Evolutionary conservation across 1,140 invertebrate species (phyloP).

Genomic region (Lordiphosa clarofinis): DNA sequence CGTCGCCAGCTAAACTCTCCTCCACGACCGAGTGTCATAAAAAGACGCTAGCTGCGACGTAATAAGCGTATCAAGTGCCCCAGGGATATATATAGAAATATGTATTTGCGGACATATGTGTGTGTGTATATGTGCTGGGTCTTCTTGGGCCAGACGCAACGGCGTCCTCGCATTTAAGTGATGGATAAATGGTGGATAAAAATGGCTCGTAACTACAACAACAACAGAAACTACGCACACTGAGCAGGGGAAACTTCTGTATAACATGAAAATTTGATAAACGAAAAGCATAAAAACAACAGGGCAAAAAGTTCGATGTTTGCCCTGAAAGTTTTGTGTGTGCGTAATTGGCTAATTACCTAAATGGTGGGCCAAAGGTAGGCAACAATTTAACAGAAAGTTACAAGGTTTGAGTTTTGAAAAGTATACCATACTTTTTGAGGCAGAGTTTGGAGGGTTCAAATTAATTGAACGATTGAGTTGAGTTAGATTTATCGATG

Average conservation of each 20-base stretch:
- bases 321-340: constrained; percentile 24
- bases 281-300: constrained; percentile 55
- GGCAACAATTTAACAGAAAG: constrained; percentile 35
- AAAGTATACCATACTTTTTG: constrained; percentile 17
- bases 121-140: constrained; percentile 7
- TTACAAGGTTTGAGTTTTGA: constrained; percentile 42
- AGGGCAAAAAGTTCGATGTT: constrained; percentile 45
- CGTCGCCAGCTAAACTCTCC: constrained; percentile 30
- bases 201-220: constrained; percentile 68
- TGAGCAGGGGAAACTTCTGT: constrained; percentile 14
- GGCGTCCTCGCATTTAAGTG: constrained; percentile 62
- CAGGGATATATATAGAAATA: constrained; percentile 26
- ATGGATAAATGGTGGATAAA: constrained; percentile 76
- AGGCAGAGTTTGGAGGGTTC: constrained; percentile 1
- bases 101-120: constrained; percentile 16
- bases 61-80: constrained; percentile 75
- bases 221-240: constrained; percentile 23
- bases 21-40: constrained; percentile 49
- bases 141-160: constrained; percentile 31
- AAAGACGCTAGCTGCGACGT: constrained; percentile 59
- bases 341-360: constrained; percentile 72
- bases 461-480: constrained; percentile 9
- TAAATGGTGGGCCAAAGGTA: constrained; percentile 53
- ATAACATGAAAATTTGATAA: constrained; percentile 76
- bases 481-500: constrained; percentile 13